Base-by-base conservation (phyloP, 2,888 invertebrate genomes). In the Chrysodeixis includens region DNA sequence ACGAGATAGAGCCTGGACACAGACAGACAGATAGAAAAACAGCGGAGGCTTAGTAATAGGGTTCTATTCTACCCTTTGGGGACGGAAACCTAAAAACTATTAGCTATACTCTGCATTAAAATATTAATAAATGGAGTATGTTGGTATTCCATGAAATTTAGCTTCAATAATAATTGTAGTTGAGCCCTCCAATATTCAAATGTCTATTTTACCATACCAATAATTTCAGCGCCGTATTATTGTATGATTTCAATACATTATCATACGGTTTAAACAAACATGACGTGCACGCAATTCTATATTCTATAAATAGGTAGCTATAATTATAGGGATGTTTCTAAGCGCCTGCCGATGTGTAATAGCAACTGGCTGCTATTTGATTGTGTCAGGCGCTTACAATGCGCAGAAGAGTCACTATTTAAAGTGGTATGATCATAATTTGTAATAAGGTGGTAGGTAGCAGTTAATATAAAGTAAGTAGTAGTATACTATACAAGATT, bases 221-320 rank as follows among this genome's bases (percentile, higher is more conserved):
- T 35, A 40, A n/a, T n/a, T n/a, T 40, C n/a, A n/a, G 40, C 7
- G 40, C 6, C 7, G 5, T 40, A 40, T 40, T 40, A 40, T 40
- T 40, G n/a, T 40, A 40, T 6, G n/a, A 40, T 40, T 40, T 40
- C 40, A 40, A 46, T 46, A 46, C 16, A 46, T 46, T 46, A 46
- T 10, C 46, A 46, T 18, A 46, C 46, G 18, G 1, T 18, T 46
- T 18, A 18, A 16, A 9, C 18, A 46, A 18, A 46, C 46, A 16
- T 46, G 46, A 44, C 8, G n/a, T 8, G 46, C 8, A 44, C 16
- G 6, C 44, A 44, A 44, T n/a, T n/a, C n/a, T n/a, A n/a, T n/a
- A n/a, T n/a, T n/a, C n/a, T n/a, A n/a, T n/a, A n/a, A n/a, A n/a
- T n/a, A n/a, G n/a, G 26, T 26, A 26, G n/a, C n/a, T n/a, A n/a